These are phyloP conservation scores for Felis chaus DNA, from an alignment of 2,113 vertebrate genomes.

Conservation along the genomic window DNA sequence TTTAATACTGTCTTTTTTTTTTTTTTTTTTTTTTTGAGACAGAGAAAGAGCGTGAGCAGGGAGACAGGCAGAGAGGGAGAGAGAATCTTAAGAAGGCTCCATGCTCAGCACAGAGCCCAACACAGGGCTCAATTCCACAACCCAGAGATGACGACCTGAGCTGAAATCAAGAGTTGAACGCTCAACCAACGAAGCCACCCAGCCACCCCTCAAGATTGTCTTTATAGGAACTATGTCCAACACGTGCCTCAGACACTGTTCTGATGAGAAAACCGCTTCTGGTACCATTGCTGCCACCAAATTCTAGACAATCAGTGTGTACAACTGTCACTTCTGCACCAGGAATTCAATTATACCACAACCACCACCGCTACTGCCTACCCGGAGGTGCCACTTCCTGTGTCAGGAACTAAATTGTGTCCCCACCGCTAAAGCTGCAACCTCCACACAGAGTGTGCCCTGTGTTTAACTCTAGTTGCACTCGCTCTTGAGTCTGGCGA, in stretches of 20 bases:
- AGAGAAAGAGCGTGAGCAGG: too few relatives aligned
- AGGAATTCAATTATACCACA: slow-evolving; percentile 6
- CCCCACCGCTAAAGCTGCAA: background rate
- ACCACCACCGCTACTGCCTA: background rate
- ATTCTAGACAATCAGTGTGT: background rate
- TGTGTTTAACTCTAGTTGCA: background rate
- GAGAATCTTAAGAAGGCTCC: too few relatives aligned
- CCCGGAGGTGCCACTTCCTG: background rate
- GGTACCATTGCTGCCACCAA: background rate
- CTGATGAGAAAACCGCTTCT: slow-evolving; percentile 27
- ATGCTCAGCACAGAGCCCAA: too few relatives aligned
- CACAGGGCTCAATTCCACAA: too few relatives aligned
- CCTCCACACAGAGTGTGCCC: background rate
- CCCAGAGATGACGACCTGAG: too few relatives aligned
- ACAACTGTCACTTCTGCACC: background rate
- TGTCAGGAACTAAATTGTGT: background rate
- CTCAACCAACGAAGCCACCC: too few relatives aligned
- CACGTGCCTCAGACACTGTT: background rate
- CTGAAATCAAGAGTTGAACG: too few relatives aligned
- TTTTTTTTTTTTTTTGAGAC: too few relatives aligned
- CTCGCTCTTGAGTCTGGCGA: background rate
- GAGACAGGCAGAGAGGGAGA: too few relatives aligned
- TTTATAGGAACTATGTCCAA: background rate
- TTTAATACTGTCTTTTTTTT: background rate
- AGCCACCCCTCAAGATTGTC: background rate